These are phyloP conservation scores for Cyprinodon brontotheroides DNA, from an alignment of 2,113 vertebrate species.

Conservation along the genomic window DNA sequence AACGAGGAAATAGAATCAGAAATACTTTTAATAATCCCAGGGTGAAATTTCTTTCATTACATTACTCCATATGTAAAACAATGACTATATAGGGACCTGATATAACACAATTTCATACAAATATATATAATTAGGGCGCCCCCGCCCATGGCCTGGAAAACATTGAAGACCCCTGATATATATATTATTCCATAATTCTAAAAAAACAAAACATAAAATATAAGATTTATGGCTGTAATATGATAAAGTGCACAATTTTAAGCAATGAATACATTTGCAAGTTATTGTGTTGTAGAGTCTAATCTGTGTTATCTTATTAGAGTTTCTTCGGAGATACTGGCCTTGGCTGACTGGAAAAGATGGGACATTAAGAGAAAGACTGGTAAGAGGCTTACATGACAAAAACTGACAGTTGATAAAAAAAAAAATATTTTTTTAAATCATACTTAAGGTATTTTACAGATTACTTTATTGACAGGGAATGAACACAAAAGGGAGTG, in stretches of 20 bases:
- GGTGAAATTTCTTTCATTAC: too few species aligned
- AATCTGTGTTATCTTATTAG: conserved; percentile 67
- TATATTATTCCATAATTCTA: too few species aligned
- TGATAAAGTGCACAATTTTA: not conserved
- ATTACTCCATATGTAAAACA: too few species aligned
- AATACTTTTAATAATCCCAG: too few species aligned
- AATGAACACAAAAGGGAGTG: not conserved
- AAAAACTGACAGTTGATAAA: conserved; percentile 3
- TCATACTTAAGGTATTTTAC: not conserved
- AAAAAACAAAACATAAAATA: too few species aligned
- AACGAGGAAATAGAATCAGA: too few species aligned
- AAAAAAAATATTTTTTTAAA: not conserved
- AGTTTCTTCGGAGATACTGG: conserved; percentile 86
- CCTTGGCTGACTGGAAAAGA: conserved; percentile 82
- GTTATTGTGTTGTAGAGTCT: not conserved
- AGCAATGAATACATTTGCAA: not conserved
- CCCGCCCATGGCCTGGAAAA: too few species aligned
- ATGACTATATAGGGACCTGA: too few species aligned
- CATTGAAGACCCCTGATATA: too few species aligned
- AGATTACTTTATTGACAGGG: not conserved
- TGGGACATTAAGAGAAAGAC: conserved; percentile 86
- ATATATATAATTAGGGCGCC: too few species aligned
- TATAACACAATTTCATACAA: too few species aligned
- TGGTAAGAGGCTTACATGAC: conserved; percentile 79
- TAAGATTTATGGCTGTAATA: not conserved